phyloP scores from a whole-genome alignment of 2,113 vertebrate species.

The Eidolon helvum region DNA sequence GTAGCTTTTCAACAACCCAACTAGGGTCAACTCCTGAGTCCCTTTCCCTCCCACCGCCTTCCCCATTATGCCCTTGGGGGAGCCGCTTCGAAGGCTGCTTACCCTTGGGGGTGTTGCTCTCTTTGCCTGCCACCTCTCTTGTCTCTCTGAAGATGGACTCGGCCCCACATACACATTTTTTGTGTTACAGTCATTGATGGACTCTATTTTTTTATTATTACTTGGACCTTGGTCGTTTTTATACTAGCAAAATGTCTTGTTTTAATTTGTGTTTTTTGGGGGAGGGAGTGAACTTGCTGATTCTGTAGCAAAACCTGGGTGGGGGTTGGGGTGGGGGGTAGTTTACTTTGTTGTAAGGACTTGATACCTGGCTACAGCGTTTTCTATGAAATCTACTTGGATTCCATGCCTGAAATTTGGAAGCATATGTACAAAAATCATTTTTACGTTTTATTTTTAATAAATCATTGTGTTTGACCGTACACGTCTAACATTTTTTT shows the following conservation, averaged over 20 bases:
- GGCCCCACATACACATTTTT: slow-evolving; percentile 87
- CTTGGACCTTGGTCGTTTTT: slow-evolving; percentile 90
- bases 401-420: slow-evolving; percentile 86
- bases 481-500: slow-evolving; percentile 87
- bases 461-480: slow-evolving; percentile 90
- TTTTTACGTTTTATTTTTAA: slow-evolving; percentile 92
- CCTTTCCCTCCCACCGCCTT: background rate
- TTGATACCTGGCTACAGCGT: slow-evolving; percentile 85
- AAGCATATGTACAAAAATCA: slow-evolving; percentile 85
- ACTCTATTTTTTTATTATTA: slow-evolving; percentile 92
- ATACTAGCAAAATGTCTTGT: slow-evolving; percentile 88
- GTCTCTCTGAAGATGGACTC: slow-evolving; percentile 83
- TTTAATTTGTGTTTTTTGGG: slow-evolving; percentile 82
- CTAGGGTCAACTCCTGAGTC: slow-evolving; percentile 71
- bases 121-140: slow-evolving; percentile 80
- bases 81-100: slow-evolving; percentile 43
- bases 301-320: slow-evolving; percentile 84
- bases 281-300: slow-evolving; percentile 81
- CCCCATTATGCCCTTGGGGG: slow-evolving; percentile 44
- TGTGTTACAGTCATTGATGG: slow-evolving; percentile 91
- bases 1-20: slow-evolving; percentile 73
- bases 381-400: slow-evolving; percentile 87
- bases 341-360: slow-evolving; percentile 88
- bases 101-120: slow-evolving; percentile 59
- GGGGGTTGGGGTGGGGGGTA: slow-evolving; percentile 72